Conservation (phyloP, 2,797 vertebrate genomes). For the Antrozous pallidus region DNA sequence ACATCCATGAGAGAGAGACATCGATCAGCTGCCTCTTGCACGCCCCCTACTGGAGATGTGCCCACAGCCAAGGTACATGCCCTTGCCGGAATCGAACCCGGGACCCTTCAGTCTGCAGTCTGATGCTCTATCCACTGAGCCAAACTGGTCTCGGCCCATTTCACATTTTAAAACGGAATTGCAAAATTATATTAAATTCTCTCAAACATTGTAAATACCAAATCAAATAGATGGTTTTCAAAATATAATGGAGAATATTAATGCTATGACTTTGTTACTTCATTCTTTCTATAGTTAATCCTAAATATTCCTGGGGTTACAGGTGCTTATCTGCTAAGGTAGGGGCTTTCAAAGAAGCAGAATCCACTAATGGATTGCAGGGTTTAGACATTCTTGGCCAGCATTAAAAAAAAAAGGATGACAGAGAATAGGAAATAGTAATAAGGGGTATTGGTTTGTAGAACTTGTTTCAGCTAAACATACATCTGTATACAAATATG, state of each 20-base stretch:
- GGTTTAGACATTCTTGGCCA: not conserved
- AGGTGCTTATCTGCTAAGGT: not conserved
- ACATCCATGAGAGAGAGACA: no score
- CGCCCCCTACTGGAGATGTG: no score
- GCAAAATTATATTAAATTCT: not conserved
- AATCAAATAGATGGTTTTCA: not conserved
- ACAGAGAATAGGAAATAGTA: constrained; percentile 1
- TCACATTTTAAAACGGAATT: constrained; percentile 29
- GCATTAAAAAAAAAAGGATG: not conserved
- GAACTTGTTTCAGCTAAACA: not conserved
- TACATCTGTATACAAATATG: not conserved
- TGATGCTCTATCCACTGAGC: no score
- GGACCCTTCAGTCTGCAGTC: no score
- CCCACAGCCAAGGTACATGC: no score
- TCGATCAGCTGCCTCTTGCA: no score
- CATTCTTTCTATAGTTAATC: constrained; percentile 2
- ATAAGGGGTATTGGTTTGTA: not conserved
- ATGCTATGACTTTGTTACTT: not conserved
- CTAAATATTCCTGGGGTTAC: not conserved
- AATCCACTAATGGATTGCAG: not conserved
- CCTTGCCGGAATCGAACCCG: no score
- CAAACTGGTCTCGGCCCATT: no score
- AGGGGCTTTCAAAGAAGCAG: not conserved
- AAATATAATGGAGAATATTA: constrained; percentile 15
- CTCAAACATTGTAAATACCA: not conserved